Conservation (phyloP, 2,888 invertebrate species). For the Nebria salina region DNA sequence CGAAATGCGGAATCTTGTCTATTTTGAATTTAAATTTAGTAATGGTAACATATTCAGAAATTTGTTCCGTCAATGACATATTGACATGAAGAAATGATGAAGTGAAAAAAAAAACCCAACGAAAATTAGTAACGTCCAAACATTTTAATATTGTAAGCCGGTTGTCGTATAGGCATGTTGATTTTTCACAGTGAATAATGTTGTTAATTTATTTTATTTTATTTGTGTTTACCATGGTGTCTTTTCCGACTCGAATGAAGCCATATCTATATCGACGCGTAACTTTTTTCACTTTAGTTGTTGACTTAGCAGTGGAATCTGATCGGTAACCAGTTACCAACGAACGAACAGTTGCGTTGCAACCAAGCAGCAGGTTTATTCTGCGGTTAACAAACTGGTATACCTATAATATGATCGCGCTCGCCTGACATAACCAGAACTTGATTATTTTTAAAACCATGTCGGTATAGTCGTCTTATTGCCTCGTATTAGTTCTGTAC, state of each 20-base stretch:
- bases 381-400: conserved; percentile 1
- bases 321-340: not conserved
- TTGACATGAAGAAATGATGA: not conserved
- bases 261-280: not conserved
- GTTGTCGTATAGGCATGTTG: not conserved
- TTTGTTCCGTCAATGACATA: not conserved
- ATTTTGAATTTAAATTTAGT: too few relatives aligned
- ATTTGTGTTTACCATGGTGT: not conserved
- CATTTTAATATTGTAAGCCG: not conserved
- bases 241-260: not conserved
- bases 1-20: too few relatives aligned
- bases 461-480: not conserved
- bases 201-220: not conserved
- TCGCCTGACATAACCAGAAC: not conserved
- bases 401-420: conserved; percentile 1
- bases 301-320: conserved; percentile 1
- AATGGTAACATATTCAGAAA: not conserved
- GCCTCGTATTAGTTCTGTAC: not conserved
- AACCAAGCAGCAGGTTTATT: not conserved
- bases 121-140: not conserved
- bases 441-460: not conserved
- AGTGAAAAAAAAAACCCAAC: not conserved
- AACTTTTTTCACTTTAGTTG: not conserved
- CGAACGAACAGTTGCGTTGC: not conserved
- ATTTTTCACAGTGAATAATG: not conserved